Base-by-base conservation (phyloP, 2,797 vertebrate species). In the Synanceia verrucosa region DNA sequence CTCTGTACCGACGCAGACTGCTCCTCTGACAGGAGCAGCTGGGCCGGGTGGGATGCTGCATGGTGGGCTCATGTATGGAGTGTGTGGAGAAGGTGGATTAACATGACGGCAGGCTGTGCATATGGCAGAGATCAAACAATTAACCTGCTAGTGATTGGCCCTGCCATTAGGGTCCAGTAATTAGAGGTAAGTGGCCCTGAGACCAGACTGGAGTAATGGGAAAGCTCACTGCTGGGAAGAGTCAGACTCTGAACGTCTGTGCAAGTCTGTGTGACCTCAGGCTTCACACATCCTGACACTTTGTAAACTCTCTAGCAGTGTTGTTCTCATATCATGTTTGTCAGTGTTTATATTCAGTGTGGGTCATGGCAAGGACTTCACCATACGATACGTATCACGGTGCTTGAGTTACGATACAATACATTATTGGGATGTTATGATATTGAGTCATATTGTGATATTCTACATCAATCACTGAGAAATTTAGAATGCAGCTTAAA, bases 81-180 rank as follows among this genome's bases (percentile, higher is more conserved):
- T n/a, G 71, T 70, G 73, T 52, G 74, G 65, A 76, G 67, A 58
- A n/a, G 69, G 82, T 81, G 81, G 87, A 89, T 88, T 87, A 86
- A 81, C 88, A 82, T 76, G 77, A 72, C 31, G 79, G 87, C 86
- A 61, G 79, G 62, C 78, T 76, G 80, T 93, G 77, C 94, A 94
- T 94, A 94, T 92, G 94, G 94, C 90, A 81, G 89, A 92, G 94
- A 93, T 94, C 90, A 94, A 92, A 92, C 90, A 93, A 95, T 95
- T 95, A 95, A 94, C 94, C 94, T 90, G 89, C 82, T 69, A 18
- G 86, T 89, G 90, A 90, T 90, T 90, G 89, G 87, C 83, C 88
- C 79, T 83, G 85, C 90, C 91, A 67, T 87, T 77, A 83, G 87
- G 85, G 85, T 84, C 73, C 87, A 73, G 92, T 91, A 93, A 94